Evolutionary conservation across 2,113 vertebrate species (phyloP).

Genomic region (Falco punctatus): DNA sequence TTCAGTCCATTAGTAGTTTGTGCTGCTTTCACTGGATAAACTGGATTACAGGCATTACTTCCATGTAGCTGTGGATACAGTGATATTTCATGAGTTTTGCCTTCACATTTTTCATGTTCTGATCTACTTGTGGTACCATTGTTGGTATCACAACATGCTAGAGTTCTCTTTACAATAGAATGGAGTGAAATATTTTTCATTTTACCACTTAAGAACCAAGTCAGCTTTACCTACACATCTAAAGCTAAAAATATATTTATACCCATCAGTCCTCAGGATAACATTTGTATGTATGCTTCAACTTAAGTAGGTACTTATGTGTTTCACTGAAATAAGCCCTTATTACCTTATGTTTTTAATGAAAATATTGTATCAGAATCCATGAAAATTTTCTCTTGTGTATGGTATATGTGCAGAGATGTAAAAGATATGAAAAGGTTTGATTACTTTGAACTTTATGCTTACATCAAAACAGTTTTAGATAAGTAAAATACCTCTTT

Average conservation of each 20-base stretch:
- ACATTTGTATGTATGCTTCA: neutral
- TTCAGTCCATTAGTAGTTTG: neutral
- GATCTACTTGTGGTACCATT: neutral
- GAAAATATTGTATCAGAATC: neutral
- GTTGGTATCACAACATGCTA: neutral
- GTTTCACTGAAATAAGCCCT: neutral
- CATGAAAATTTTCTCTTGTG: neutral
- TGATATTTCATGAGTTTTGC: neutral
- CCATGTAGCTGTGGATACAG: neutral
- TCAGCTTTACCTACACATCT: neutral
- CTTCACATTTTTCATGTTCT: neutral
- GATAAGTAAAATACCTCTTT: neutral
- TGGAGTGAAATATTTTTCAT: neutral
- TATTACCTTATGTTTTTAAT: neutral
- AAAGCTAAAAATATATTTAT: neutral
- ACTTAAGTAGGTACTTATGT: neutral
- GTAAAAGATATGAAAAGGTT: neutral
- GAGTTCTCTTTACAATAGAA: neutral
- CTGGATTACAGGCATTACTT: neutral
- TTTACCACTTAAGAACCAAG: neutral
- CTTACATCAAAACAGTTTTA: neutral
- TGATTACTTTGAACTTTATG: neutral
- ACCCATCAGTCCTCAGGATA: neutral
- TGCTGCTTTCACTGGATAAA: neutral
- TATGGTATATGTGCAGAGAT: neutral